phyloP scores from a whole-genome alignment of 2,113 vertebrate species.

The Grus americana region DNA sequence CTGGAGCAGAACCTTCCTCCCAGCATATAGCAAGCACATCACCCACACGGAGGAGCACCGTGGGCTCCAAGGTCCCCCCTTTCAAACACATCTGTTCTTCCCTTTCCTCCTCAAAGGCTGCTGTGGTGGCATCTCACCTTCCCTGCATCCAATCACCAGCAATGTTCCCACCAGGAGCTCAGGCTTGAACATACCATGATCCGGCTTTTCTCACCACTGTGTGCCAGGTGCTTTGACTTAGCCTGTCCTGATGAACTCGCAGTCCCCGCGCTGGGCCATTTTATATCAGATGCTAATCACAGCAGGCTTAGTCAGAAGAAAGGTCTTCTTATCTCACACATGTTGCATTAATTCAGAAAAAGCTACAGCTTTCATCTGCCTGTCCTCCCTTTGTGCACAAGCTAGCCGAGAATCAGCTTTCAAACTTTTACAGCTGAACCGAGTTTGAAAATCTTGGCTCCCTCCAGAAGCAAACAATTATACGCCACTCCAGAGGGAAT shows the following conservation, averaged over 20 bases:
- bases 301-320: neutral
- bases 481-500: neutral
- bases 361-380: neutral
- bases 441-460: conserved; percentile 10
- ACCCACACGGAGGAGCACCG: fast-evolving
- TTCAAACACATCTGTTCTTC: neutral
- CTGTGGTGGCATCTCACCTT: neutral
- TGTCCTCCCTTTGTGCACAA: neutral
- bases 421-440: neutral
- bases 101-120: neutral
- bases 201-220: neutral
- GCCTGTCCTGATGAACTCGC: neutral
- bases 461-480: conserved; percentile 34
- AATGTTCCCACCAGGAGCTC: neutral
- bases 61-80: neutral
- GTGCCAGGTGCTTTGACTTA: neutral
- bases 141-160: neutral
- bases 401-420: neutral
- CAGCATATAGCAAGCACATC: neutral
- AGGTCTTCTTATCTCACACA: neutral
- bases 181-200: neutral
- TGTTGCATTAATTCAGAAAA: neutral
- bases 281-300: neutral
- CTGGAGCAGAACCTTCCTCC: neutral
- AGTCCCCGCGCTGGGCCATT: neutral